Evolutionary conservation across 2,113 vertebrate species (phyloP).

Genomic region (Cervus canadensis): DNA sequence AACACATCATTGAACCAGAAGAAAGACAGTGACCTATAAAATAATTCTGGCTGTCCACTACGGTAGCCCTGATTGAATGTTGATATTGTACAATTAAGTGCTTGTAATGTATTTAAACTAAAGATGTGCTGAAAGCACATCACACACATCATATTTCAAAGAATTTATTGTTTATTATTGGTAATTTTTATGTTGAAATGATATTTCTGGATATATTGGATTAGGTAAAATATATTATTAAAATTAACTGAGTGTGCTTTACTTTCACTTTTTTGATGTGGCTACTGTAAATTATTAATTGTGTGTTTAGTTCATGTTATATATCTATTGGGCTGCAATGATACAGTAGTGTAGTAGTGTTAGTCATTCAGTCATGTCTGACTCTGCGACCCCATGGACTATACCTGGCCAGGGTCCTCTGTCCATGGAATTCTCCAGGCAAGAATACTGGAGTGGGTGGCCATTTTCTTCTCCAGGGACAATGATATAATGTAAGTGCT

Average conservation of each 20-base stretch:
- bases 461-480: not conserved
- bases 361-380: not conserved
- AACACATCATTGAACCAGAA: not conserved
- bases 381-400: not conserved
- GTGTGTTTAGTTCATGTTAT: not conserved
- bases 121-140: not conserved
- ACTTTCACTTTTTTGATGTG: not conserved
- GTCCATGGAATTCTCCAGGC: not conserved
- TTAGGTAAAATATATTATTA: not conserved
- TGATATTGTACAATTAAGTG: not conserved
- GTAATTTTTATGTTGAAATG: not conserved
- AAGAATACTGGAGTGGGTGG: not conserved
- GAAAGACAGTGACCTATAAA: not conserved
- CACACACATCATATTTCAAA: not conserved
- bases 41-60: not conserved
- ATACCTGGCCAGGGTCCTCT: not conserved
- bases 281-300: not conserved
- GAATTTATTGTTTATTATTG: not conserved
- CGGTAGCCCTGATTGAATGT: not conserved
- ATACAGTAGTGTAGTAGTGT: not conserved
- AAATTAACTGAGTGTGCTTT: not conserved
- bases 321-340: not conserved
- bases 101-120: not conserved
- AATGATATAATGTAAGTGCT: not conserved
- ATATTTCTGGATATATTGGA: not conserved